phyloP scores from a whole-genome alignment of 2,888 invertebrate species.

The Hartigia nigra region DNA sequence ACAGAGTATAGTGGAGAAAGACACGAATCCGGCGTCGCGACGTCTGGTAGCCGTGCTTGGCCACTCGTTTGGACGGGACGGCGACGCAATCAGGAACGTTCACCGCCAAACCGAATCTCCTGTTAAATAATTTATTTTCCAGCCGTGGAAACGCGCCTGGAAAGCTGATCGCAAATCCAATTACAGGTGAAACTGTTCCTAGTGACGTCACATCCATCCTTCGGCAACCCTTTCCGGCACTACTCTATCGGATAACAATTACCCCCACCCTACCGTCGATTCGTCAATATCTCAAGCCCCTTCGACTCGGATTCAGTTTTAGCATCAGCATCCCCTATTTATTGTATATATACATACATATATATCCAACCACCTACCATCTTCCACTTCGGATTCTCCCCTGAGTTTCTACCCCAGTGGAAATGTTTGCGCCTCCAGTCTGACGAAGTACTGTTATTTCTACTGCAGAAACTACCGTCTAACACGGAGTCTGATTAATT shows the following conservation, averaged over 20 bases:
- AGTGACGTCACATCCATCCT: conserved; percentile 49
- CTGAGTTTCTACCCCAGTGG: background rate
- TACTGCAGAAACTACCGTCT: background rate
- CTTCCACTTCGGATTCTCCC: conserved; percentile 8
- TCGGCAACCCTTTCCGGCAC: conserved; percentile 40
- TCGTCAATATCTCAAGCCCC: conserved; percentile 42
- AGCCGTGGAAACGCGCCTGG: conserved; percentile 19
- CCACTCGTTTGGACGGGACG: background rate
- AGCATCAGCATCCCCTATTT: conserved; percentile 16
- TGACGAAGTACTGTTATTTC: background rate
- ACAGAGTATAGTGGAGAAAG: background rate
- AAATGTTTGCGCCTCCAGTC: background rate
- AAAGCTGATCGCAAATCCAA: conserved; percentile 47
- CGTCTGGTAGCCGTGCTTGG: background rate
- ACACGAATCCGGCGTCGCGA: background rate
- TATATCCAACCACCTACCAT: conserved; percentile 6
- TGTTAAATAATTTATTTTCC: conserved; percentile 40
- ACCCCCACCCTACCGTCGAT: conserved; percentile 31
- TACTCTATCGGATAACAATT: conserved; percentile 50
- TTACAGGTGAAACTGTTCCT: conserved; percentile 48
- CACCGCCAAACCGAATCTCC: background rate
- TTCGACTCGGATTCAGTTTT: background rate
- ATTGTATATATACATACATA: too few relatives aligned
- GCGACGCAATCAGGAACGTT: background rate
- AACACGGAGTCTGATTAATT: background rate